Percentiles rank a stretch among this genome's conserved stretches.
Evolutionary conservation across 2,888 invertebrate species (phyloP).

Genomic region (Elysia crispata): DNA sequence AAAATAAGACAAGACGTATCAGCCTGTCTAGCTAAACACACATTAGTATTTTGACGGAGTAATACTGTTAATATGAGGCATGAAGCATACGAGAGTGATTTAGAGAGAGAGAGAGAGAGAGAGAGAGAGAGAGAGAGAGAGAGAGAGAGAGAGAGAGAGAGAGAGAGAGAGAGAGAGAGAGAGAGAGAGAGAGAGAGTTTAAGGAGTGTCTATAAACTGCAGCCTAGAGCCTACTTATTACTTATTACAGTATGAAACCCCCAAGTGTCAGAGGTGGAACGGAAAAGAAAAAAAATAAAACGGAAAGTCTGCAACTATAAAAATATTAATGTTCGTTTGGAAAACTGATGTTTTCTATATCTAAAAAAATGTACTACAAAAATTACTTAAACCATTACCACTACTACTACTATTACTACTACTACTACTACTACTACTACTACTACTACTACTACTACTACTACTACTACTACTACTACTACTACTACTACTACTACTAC

Average conservation of each 20-base stretch:
- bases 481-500: conserved; percentile 35
- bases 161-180: neutral
- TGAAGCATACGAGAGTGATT: neutral
- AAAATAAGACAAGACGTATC: no score
- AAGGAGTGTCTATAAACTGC: no score
- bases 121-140: neutral
- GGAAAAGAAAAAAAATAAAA: no score
- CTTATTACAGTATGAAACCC: no score
- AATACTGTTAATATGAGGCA: no score
- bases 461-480: conserved; percentile 34
- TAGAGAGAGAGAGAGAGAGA: neutral
- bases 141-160: neutral
- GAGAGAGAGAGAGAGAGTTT: neutral
- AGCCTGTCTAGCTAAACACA: no score
- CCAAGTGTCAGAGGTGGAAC: no score
- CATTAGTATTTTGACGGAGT: no score
- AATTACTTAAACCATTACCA: conserved; percentile 38
- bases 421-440: conserved; percentile 36
- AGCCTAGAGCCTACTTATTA: no score
- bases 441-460: conserved; percentile 36
- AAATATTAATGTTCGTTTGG: no score
- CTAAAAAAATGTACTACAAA: conserved; percentile 20
- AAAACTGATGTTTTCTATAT: no score
- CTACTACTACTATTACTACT: conserved; percentile 41
- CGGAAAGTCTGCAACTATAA: no score